Percentiles rank a stretch among this genome's conserved stretches.
phyloP scores from a whole-genome alignment of 2,888 invertebrate species.

The Brenthis daphne region DNA sequence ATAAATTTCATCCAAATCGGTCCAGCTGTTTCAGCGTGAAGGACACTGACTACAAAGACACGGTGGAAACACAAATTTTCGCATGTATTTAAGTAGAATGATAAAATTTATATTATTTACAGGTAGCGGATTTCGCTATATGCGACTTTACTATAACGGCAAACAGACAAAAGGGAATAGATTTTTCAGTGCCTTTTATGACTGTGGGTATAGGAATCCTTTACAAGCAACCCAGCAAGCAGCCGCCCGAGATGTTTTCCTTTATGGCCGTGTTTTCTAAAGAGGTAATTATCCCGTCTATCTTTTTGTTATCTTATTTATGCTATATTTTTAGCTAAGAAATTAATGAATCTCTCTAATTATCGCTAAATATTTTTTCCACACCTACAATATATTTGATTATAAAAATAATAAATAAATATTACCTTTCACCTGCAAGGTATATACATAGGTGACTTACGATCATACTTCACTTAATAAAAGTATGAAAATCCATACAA shows the following conservation, averaged over 20 bases:
- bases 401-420: too few species aligned
- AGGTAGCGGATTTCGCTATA: constrained; percentile 95
- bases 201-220: constrained; percentile 94
- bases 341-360: too few species aligned
- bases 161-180: constrained; percentile 92
- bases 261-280: constrained; percentile 95
- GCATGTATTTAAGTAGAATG: background rate
- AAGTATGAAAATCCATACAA: too few species aligned
- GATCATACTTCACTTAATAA: too few species aligned
- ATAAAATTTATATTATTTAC: constrained; percentile 14
- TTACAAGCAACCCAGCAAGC: constrained; percentile 92
- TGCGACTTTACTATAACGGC: constrained; percentile 95
- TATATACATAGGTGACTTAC: too few species aligned
- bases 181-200: constrained; percentile 98
- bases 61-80: background rate
- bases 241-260: constrained; percentile 93
- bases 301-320: constrained; percentile 1
- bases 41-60: background rate
- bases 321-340: too few species aligned
- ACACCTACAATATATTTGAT: too few species aligned
- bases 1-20: too few species aligned
- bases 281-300: constrained; percentile 65
- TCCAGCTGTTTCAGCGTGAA: too few species aligned
- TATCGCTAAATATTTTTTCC: too few species aligned
- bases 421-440: too few species aligned